Base-by-base conservation (phyloP, 2,113 vertebrate genomes). In the Planiliza haematocheilus region DNA sequence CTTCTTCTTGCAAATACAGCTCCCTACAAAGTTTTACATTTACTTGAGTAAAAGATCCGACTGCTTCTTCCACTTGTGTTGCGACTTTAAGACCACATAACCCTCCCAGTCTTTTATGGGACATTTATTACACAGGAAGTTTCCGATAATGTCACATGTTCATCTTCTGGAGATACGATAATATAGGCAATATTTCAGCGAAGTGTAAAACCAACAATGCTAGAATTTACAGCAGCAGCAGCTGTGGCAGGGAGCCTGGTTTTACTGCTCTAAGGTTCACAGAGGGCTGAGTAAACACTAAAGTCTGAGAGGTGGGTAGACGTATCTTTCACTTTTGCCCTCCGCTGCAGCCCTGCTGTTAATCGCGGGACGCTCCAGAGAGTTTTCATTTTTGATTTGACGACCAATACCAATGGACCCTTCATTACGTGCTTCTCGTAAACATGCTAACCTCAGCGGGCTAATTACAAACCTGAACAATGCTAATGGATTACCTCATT, bases 381-480 rank as follows among this genome's bases (percentile, higher is more conserved):
- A 30, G 5, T 5, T 30, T 30, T 59, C 17, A 67, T 65, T 78
- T 79, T 78, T 76, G 14, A 70, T 70, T 57, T 20, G 38, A 56
- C 3, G 12, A 79, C 59, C 53, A 86, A 82, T 30, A 45, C 66
- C 63, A 48, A 30, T 18, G 50, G 56, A 62, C 46, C 48, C 50
- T 59, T 84, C 21, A 39, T 68, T 62, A 70, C 42, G 38, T 34
- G 50, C 39, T 21, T 77, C 36, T 62, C 50, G 9, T 79, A 68
- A 76, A 75, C 79, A 82, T 9, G 74, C 39, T 74, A 68, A 83
- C 66, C 74, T 74, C 85, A 12, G 20, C 74, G 65, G 80, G 76
- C 82, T 92, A 89, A 91, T 92, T 91, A 88, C 57, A 75, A 42
- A 57, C 56, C 67, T 49, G 53, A 72, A 79, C 70, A 71, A 81